Base-by-base conservation (phyloP, 2,113 vertebrate species). In the Daboia siamensis region DNA sequence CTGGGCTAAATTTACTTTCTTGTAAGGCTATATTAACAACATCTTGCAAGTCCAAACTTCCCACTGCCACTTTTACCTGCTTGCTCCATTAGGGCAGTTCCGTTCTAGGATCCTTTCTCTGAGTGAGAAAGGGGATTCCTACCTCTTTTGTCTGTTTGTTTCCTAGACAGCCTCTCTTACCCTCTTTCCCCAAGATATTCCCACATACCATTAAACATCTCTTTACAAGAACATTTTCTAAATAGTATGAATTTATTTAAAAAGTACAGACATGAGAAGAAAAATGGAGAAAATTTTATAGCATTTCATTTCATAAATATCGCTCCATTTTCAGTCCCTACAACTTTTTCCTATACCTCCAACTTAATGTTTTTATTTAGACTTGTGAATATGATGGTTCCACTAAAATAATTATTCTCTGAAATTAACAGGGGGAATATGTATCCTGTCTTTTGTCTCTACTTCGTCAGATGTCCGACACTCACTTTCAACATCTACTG, bases 381-480 rank as follows among this genome's bases (percentile, higher is more conserved):
- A 69, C 33, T 23, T 90, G 33, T 92, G n/a, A 15, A 44, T 91
- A n/a, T 91, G 89, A 91, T 61, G 80, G 84, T 24, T 90, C 92
- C 29, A 91, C 33, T 94, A 92, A 96, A 97, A 90, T 90, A 61
- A 59, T 91, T 96, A 94, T 96, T 96, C 95, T 6, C 95, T 93
- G 95, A 96, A 87, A 51, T 97, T 96, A 95, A 10, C 97, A 99
- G 99, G 99, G 99, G 12, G 99, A 99, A 94, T 99, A 99, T 44
- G 99, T 99, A 94, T 99, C 99, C 95, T 99, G 99, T 96, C 98
- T 99, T 93, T 97, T 99, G 94, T 99, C 99, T 69, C 97, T 99
- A 90, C 99, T 99, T 85, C 98, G 99, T 87, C 99, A 99, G 97
- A 99, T 99, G 99, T 99, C 98, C 17, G 99, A 99, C 92, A 98